phyloP scores from a whole-genome alignment of 2,888 invertebrate species.

The Xestia rhomboidea region DNA sequence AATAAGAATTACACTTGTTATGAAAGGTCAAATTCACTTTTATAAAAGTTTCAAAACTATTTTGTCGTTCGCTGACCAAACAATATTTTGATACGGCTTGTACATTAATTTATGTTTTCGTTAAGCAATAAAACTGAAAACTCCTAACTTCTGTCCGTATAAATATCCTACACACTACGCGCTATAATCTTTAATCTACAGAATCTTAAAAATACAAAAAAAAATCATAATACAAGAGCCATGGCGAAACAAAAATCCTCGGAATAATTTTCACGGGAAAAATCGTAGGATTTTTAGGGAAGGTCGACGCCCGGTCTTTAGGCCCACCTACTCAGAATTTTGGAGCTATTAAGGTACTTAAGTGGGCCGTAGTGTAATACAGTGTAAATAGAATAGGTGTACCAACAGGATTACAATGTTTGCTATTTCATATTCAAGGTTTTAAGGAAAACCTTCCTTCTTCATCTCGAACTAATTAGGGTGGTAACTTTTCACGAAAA shows the following conservation, averaged over 20 bases:
- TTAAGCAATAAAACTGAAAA: not conserved
- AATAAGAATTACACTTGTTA: not conserved
- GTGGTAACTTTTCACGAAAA: slow-evolving; percentile 19
- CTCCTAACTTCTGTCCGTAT: not conserved
- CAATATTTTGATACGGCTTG: not conserved
- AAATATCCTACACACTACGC: not conserved
- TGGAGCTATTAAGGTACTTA: slow-evolving; percentile 55
- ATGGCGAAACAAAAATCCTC: slow-evolving; percentile 26
- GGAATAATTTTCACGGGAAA: slow-evolving; percentile 36
- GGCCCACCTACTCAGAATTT: slow-evolving; percentile 52
- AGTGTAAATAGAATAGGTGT: slow-evolving; percentile 56
- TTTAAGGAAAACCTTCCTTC: slow-evolving; percentile 33
- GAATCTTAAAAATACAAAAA: slow-evolving; percentile 14
- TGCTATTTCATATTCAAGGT: slow-evolving; percentile 46
- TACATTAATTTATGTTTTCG: not conserved
- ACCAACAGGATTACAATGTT: slow-evolving; percentile 44
- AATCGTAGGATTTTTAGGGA: slow-evolving; percentile 38
- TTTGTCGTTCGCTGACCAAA: not conserved
- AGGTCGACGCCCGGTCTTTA: slow-evolving; percentile 35
- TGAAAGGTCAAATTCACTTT: not conserved
- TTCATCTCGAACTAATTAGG: slow-evolving; percentile 46
- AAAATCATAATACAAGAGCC: slow-evolving; percentile 27
- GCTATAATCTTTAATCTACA: slow-evolving; percentile 15
- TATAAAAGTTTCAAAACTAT: not conserved
- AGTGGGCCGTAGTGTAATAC: slow-evolving; percentile 39